Evolutionary conservation across 2,888 invertebrate species (phyloP).

Genomic region (Hermaeophaga mercurialis): DNA sequence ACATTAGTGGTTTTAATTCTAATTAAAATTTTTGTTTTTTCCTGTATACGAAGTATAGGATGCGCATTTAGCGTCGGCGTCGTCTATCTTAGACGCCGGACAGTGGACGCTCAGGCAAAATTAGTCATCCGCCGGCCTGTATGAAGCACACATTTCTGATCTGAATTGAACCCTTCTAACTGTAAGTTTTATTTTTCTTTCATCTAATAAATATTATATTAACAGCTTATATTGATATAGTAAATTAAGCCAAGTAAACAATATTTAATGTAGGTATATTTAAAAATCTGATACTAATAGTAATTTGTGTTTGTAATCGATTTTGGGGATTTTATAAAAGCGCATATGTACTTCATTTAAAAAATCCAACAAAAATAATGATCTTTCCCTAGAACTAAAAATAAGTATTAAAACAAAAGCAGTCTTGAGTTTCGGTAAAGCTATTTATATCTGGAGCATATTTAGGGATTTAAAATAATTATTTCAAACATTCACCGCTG

Average conservation of each 20-base stretch:
- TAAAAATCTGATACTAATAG: too few species aligned
- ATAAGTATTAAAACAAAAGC: conserved; percentile 34
- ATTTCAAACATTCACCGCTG: conserved; percentile 20
- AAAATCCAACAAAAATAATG: conserved; percentile 12
- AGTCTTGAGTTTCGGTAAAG: conserved; percentile 30
- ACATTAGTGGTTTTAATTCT: too few species aligned
- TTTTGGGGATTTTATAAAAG: too few species aligned
- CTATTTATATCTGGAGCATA: conserved; percentile 32
- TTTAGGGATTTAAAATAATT: conserved; percentile 30
- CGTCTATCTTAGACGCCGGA: conserved; percentile 44
- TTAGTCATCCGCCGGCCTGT: conserved; percentile 53
- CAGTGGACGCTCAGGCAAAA: conserved; percentile 48
- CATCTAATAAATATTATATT: too few species aligned
- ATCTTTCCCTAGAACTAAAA: conserved; percentile 27
- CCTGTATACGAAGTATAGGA: conserved; percentile 29
- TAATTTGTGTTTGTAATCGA: not conserved
- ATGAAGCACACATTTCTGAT: conserved; percentile 41
- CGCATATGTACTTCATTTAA: conserved; percentile 3
- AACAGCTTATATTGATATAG: too few species aligned
- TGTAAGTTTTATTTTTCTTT: conserved; percentile 18
- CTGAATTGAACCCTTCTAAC: conserved; percentile 20
- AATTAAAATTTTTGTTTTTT: conserved; percentile 8
- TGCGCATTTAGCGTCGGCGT: conserved; percentile 37
- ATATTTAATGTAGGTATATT: too few species aligned
- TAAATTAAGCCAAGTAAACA: too few species aligned